Conservation (phyloP, 2,113 vertebrate genomes). For the Lagopus muta region DNA sequence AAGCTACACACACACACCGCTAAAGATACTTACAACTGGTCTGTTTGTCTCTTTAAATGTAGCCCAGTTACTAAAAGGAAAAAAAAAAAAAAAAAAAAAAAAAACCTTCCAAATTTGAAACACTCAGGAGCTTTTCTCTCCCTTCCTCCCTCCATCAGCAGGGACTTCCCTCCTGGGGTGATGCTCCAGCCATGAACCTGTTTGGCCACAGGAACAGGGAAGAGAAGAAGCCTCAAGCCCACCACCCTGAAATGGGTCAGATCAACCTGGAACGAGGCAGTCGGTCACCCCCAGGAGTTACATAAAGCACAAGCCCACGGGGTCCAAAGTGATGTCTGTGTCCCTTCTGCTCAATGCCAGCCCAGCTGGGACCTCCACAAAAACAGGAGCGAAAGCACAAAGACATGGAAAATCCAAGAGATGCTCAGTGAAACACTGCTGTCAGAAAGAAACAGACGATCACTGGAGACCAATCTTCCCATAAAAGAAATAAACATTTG, state of each 20-base stretch:
- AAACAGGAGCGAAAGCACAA: not conserved
- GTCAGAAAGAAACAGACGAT: not conserved
- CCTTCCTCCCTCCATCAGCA: not conserved
- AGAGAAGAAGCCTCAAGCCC: not conserved
- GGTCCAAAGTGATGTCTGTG: not conserved
- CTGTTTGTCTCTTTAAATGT: not conserved
- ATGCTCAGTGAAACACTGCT: not conserved
- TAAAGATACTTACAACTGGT: not conserved
- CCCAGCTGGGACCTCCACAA: rapidly evolving
- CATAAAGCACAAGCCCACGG: not conserved
- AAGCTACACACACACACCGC: not conserved
- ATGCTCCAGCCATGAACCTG: not conserved
- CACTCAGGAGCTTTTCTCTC: not conserved
- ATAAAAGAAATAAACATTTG: not conserved
- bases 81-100: too few relatives aligned
- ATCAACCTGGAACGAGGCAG: not conserved
- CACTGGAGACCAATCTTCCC: not conserved
- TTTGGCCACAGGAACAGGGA: not conserved
- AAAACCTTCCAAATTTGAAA: not conserved
- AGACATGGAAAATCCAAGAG: not conserved
- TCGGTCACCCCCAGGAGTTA: not conserved
- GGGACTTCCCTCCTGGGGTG: not conserved
- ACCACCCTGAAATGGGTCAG: not conserved
- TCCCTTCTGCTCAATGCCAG: not conserved
- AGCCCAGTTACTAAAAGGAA: not conserved